Evolutionary conservation across 1,140 invertebrate species (phyloP).

Genomic region (Bombus vancouverensis): DNA sequence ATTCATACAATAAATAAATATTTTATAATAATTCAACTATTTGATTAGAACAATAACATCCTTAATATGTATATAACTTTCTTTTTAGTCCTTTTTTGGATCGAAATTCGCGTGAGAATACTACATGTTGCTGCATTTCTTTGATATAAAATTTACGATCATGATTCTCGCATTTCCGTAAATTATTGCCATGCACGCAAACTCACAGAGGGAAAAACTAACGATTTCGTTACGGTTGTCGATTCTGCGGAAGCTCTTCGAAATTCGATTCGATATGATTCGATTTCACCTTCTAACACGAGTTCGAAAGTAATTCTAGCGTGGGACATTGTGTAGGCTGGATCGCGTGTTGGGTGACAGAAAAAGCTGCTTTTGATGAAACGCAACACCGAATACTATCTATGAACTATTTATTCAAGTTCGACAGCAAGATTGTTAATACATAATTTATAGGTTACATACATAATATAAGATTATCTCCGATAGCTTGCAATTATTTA

Average conservation of each 20-base stretch:
- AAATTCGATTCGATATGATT: constrained; percentile 39
- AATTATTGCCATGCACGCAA: constrained; percentile 14
- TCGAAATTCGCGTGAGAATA: no score
- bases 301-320: constrained; percentile 43
- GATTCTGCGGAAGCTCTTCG: constrained; percentile 5
- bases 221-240: neutral
- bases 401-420: constrained; percentile 3
- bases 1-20: no score
- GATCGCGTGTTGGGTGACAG: constrained; percentile 15
- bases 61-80: no score
- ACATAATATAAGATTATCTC: neutral
- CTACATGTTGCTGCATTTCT: no score
- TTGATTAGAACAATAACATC: no score
- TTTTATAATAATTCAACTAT: no score
- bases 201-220: neutral
- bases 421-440: neutral
- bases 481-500: neutral
- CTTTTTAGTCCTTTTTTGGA: no score
- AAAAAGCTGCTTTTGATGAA: constrained; percentile 32
- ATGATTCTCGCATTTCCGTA: neutral
- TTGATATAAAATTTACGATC: neutral
- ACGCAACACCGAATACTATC: constrained; percentile 7
- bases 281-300: constrained; percentile 43
- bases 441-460: no score
- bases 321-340: constrained; percentile 22